Percentiles rank a stretch among this genome's conserved stretches.
These are phyloP conservation scores for Herpailurus yagouaroundi DNA, from an alignment of 2,113 vertebrate genomes.

Conservation along the genomic window DNA sequence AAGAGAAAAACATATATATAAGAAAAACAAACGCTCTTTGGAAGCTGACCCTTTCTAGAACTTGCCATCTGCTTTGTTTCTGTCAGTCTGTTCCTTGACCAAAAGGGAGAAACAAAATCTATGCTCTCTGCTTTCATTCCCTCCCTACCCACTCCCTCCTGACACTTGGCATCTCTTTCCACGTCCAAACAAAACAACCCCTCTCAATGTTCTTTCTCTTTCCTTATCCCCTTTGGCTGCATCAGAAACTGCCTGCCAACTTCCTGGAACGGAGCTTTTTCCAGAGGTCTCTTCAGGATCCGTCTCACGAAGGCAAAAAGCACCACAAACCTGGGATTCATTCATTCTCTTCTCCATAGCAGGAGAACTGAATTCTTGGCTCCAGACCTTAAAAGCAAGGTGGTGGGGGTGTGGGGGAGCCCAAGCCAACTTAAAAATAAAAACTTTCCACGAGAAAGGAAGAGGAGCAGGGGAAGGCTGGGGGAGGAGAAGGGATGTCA, in stretches of 20 bases:
- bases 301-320: not conserved
- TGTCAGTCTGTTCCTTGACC: not conserved
- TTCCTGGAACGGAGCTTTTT: not conserved
- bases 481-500: not conserved
- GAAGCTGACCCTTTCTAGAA: not conserved
- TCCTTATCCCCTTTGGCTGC: not conserved
- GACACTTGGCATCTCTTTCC: not conserved
- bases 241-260: not conserved
- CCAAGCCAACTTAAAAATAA: constrained; percentile 56
- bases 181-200: not conserved
- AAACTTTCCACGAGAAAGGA: not conserved
- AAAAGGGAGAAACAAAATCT: not conserved
- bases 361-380: constrained; percentile 21
- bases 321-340: constrained; percentile 33
- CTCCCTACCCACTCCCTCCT: not conserved
- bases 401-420: not conserved
- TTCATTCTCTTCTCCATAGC: constrained; percentile 31
- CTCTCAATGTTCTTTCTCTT: not conserved
- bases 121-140: not conserved
- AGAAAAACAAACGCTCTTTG: not conserved
- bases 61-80: not conserved
- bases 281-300: not conserved
- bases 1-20: not conserved
- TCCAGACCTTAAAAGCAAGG: not conserved
- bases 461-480: not conserved